Base-by-base conservation (phyloP, 2,888 invertebrate species). In the Cheilosia soror region DNA sequence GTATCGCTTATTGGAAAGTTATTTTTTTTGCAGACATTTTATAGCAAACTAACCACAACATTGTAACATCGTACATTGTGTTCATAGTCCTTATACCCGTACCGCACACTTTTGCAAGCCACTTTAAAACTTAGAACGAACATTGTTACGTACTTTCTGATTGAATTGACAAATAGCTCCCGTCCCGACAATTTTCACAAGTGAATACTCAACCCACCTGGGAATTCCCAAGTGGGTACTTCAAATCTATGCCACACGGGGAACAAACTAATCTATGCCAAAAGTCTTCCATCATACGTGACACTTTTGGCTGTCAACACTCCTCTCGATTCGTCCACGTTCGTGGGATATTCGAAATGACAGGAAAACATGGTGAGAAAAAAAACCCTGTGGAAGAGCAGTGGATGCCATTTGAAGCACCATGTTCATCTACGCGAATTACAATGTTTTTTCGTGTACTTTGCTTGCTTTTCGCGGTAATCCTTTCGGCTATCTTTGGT, bases 231-330 rank as follows among this genome's bases (percentile, higher is more conserved):
- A 37, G 55, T 55, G 62, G 40, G 53, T 63, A 60, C 51, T 55
- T 65, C 68, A 44, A 57, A 68, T 73, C 49, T 47, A 63, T 47
- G 53, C 55, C 72, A 66, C 72, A 69, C 47, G 44, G 11, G 51
- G 20, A 71, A 49, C 73, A 66, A 80, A 84, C 79, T 79, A 84
- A 84, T 84, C 83, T 75, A 75, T 79, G 65, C 42, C 75, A 71
- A 69, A 79, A 65, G 69, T 84, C 75, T 63, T 84, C 69, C 73
- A 73, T 78, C 78, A 83, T 79, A 79, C 53, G 69, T 65, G 79
- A 58, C 65, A 79, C 63, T 65, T 75, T 84, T 31, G 47, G 65
- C 55, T 84, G 83, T 79, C 79, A 75, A 71, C 84, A 71, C 65
- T 73, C 44, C 68, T 69, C 69, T 69, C 75, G 60, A 65, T 68